These are phyloP conservation scores for Cephus runcator DNA, from an alignment of 2,888 invertebrate genomes.

Conservation along the genomic window DNA sequence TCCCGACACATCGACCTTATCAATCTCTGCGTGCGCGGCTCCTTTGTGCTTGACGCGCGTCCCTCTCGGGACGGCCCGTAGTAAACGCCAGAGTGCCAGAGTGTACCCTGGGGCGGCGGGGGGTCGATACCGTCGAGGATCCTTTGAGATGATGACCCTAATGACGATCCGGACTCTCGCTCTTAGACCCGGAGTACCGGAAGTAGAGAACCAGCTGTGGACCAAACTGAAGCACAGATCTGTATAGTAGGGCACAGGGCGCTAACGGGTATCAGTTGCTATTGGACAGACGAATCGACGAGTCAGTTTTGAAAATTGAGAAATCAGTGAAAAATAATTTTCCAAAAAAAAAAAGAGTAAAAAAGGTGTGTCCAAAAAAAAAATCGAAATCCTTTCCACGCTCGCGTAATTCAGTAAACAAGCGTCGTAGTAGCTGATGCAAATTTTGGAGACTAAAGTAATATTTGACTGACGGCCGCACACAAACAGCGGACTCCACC, in stretches of 20 bases:
- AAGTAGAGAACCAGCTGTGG: too few species aligned
- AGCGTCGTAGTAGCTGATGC: neutral
- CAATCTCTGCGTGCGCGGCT: neutral
- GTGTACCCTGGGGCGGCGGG: neutral
- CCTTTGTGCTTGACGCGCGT: neutral
- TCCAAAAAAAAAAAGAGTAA: too few species aligned
- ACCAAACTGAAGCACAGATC: too few species aligned
- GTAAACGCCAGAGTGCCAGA: neutral
- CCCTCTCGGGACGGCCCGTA: neutral
- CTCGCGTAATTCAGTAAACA: neutral
- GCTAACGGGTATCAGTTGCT: too few species aligned
- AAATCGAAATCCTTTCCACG: neutral
- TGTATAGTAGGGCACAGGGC: too few species aligned
- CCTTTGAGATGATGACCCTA: neutral
- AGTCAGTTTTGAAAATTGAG: too few species aligned
- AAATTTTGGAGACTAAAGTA: neutral
- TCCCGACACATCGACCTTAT: neutral
- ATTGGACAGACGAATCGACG: too few species aligned
- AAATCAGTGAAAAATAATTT: too few species aligned
- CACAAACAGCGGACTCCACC: neutral
- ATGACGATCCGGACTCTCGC: neutral
- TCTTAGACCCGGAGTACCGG: too few species aligned
- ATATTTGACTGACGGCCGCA: neutral
- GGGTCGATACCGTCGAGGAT: neutral
- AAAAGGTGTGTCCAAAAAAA: neutral